phyloP scores from a whole-genome alignment of 1,140 invertebrate species.

The Hyposmocoma kahamanoa region DNA sequence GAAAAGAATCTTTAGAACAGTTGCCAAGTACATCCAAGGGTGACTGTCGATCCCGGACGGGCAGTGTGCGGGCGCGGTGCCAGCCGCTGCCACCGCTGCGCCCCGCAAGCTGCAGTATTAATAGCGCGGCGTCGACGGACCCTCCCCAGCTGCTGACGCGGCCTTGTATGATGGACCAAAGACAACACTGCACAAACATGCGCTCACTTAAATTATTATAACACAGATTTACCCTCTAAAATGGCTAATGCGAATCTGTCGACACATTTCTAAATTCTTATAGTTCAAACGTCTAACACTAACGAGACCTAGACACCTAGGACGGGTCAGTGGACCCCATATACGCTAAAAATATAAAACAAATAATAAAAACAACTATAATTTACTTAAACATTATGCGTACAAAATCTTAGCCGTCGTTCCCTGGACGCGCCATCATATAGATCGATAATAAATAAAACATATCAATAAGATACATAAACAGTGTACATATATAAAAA shows the following conservation, averaged over 20 bases:
- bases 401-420: slow-evolving; percentile 58
- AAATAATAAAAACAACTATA: slow-evolving; percentile 67
- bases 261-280: slow-evolving; percentile 36
- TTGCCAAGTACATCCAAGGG: no score
- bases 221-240: slow-evolving; percentile 47
- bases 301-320: slow-evolving; percentile 33
- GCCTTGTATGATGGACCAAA: slow-evolving; percentile 15
- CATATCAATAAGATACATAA: slow-evolving; percentile 48
- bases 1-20: no score
- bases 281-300: slow-evolving; percentile 30
- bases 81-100: no score
- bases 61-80: no score
- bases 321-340: slow-evolving; percentile 22
- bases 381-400: slow-evolving; percentile 68
- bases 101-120: no score
- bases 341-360: slow-evolving; percentile 45
- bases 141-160: slow-evolving; percentile 15
- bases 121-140: neutral
- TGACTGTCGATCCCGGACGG: no score
- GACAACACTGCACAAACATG: slow-evolving; percentile 10
- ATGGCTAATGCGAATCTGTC: slow-evolving; percentile 40
- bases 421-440: slow-evolving; percentile 38
- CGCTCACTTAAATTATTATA: slow-evolving; percentile 33
- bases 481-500: slow-evolving; percentile 66
- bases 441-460: slow-evolving; percentile 53